A percentile compares a stretch with the other conserved stretches of the same genome.
Conservation (phyloP, 2,113 vertebrate species). For the Taxidea taxus region DNA sequence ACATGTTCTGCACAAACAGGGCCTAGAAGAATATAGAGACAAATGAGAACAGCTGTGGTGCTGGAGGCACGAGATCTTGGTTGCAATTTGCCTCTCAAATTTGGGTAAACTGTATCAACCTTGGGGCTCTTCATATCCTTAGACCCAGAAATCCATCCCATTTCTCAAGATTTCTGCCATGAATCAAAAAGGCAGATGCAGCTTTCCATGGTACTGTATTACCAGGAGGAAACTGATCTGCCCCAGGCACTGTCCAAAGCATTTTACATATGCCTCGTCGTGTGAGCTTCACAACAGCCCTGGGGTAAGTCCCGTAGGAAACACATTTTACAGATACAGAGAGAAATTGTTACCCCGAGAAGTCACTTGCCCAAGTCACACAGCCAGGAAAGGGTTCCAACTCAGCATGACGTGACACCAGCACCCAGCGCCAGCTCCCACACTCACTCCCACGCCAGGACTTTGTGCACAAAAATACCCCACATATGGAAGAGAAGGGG, state of each 20-base stretch:
- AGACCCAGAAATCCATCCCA: background rate
- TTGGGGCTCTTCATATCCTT: background rate
- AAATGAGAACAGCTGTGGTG: constrained; percentile 13
- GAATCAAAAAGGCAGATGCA: background rate
- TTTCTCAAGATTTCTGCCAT: background rate
- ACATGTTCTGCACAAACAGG: background rate
- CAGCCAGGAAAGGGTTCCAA: background rate
- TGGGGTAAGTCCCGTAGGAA: background rate
- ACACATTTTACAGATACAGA: background rate
- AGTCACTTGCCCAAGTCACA: background rate
- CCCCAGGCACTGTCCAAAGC: background rate
- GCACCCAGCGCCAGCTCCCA: background rate
- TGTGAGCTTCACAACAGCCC: background rate
- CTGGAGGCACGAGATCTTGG: background rate
- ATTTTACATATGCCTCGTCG: background rate
- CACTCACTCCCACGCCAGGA: background rate
- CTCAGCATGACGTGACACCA: background rate
- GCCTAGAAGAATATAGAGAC: constrained; percentile 4
- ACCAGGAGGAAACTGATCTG: background rate
- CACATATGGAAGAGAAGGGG: background rate
- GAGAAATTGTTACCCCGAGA: background rate
- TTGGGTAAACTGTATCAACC: background rate
- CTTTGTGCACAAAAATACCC: background rate
- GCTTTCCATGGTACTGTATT: background rate
- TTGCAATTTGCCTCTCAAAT: background rate